Percentiles rank a stretch among this genome's conserved stretches.
Evolutionary conservation across 2,888 invertebrate species (phyloP).

Genomic region (Cerceris ruficornis): DNA sequence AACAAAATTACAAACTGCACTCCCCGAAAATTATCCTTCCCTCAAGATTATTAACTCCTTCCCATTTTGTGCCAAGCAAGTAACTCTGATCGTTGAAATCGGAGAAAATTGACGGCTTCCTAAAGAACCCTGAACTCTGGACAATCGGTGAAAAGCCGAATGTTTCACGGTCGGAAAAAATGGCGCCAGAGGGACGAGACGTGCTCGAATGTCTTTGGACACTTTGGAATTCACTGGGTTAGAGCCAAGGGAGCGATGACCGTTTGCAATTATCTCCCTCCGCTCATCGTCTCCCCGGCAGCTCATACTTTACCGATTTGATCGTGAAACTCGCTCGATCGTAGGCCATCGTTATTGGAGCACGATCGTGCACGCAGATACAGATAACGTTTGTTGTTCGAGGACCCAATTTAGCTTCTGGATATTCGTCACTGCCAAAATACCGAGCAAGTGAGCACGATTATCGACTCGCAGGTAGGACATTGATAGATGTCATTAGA

Average conservation of each 20-base stretch:
- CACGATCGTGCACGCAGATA: background rate
- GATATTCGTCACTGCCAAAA: constrained; percentile 1
- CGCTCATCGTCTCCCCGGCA: constrained; percentile 4
- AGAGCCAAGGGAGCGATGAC: constrained; percentile 42
- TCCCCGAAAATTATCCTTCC: too few relatives aligned
- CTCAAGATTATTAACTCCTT: too few relatives aligned
- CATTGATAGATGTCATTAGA: constrained; percentile 26
- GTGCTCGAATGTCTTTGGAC: constrained; percentile 16
- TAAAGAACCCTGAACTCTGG: background rate
- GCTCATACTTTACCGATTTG: constrained; percentile 28
- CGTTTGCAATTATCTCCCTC: constrained; percentile 25
- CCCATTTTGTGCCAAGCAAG: too few relatives aligned
- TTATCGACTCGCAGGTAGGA: constrained; percentile 25
- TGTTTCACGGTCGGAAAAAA: constrained; percentile 5
- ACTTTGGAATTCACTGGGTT: constrained; percentile 38
- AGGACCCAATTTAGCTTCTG: background rate
- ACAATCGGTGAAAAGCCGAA: background rate
- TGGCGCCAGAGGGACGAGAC: constrained; percentile 18
- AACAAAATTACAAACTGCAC: too few relatives aligned
- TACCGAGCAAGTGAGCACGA: background rate
- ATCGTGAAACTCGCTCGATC: constrained; percentile 8
- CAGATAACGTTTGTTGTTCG: background rate
- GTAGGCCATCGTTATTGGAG: background rate
- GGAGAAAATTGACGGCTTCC: too few relatives aligned
- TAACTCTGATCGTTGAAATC: too few relatives aligned